Base-by-base conservation (phyloP, 2,797 vertebrate genomes). In the Sternotherus odoratus region DNA sequence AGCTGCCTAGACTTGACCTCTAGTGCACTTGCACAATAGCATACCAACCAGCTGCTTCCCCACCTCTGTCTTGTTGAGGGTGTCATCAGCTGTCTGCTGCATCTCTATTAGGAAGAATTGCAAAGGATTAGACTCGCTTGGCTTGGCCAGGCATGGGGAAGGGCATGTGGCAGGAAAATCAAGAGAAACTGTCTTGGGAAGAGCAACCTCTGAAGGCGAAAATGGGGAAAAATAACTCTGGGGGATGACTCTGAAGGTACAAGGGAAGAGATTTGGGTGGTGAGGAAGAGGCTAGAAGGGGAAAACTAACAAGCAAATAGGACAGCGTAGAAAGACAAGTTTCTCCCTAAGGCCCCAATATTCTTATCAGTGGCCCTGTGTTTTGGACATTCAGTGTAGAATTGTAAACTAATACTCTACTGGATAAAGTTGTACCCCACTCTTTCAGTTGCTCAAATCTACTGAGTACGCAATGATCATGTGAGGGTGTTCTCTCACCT, bases 161-260 rank as follows among this genome's bases (percentile, higher is more conserved):
- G 36, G 36, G 23, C 79, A 92, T 85, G 66, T 90, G 93, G 91
- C 74, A 92, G 94, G 83, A 94, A 88, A 91, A 85, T 77, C 66
- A 69, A 60, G 21, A 69, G 60, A 36, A 39, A 21, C 66, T 23
- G 11, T 39, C 11, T 39, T 69, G 36, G 66, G 21, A 69, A 69
- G 21, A 39, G 21, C 36, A 69, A 39, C 11, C 19, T 23, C 9
- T 39, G 19, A 39, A 69, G n/a, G 8, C 39, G 66, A 9, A 66
- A 66, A 23, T 36, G 16, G 63, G 63, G 19, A 19, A 23, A 39
- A 69, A 69, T 69, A 69, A 69, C 9, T 69, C n/a, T 39, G n/a
- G 66, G n/a, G 5, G 10, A 23, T 69, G n/a, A 23, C 17, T 69
- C 5, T 10, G 10, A 17, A 69, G 36, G 36, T 69, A 69, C 66